phyloP scores from a whole-genome alignment of 2,888 invertebrate species.

The Tineola bisselliella region DNA sequence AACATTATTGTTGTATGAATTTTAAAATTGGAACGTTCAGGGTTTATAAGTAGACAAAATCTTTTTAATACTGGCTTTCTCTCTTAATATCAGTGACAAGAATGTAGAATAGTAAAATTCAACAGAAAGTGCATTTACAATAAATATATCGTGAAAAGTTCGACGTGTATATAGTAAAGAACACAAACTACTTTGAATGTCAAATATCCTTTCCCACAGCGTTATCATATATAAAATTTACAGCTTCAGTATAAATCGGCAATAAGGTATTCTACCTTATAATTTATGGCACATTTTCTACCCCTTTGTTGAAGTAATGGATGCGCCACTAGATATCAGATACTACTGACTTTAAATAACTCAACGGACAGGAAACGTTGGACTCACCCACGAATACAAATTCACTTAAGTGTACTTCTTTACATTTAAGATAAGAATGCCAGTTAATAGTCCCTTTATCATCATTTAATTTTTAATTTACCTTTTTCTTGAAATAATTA shows the following conservation, averaged over 20 bases:
- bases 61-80: too few relatives aligned
- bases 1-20: too few relatives aligned
- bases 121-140: too few relatives aligned
- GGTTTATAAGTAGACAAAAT: too few relatives aligned
- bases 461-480: background rate
- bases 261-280: constrained; percentile 53
- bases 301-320: constrained; percentile 56
- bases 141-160: too few relatives aligned
- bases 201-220: background rate
- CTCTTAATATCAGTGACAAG: too few relatives aligned
- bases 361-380: constrained; percentile 51
- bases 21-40: too few relatives aligned
- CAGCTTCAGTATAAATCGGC: constrained; percentile 53
- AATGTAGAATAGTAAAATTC: too few relatives aligned
- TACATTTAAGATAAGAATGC: constrained; percentile 50
- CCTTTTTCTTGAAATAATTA: background rate
- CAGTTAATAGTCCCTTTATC: constrained; percentile 44
- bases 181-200: background rate
- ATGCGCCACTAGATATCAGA: constrained; percentile 59
- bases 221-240: constrained; percentile 23
- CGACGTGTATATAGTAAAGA: too few relatives aligned
- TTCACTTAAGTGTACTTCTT: constrained; percentile 52
- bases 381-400: constrained; percentile 49
- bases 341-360: constrained; percentile 57
- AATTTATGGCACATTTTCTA: constrained; percentile 52